Conservation (phyloP, 2,888 invertebrate species). For the Ceramica pisi region DNA sequence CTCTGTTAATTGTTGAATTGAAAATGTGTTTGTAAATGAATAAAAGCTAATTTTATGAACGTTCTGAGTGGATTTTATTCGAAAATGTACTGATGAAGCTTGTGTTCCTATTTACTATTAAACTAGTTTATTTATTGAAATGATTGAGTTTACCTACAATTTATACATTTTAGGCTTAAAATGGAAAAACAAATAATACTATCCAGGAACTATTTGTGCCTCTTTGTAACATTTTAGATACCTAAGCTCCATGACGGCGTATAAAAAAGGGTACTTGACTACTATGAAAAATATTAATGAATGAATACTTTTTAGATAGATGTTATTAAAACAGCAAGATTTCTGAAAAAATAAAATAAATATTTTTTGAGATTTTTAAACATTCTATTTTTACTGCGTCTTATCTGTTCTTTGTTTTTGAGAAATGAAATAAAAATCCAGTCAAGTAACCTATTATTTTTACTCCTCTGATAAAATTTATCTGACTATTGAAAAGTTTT, state of each 20-base stretch:
- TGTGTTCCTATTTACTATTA: slow-evolving; percentile 1
- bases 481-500: no score
- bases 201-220: not conserved
- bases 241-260: not conserved
- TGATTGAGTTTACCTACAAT: not conserved
- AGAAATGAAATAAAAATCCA: no score
- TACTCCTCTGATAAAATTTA: no score
- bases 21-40: slow-evolving; percentile 72
- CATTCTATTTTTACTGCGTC: no score
- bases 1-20: slow-evolving; percentile 75
- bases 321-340: no score
- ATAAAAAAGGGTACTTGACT: no score
- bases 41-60: slow-evolving; percentile 35
- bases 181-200: not conserved
- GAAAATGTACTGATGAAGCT: slow-evolving; percentile 14
- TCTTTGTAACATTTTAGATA: not conserved
- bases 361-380: no score
- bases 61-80: slow-evolving; percentile 17
- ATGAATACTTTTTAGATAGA: no score
- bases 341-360: no score
- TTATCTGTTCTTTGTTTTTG: no score
- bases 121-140: not conserved
- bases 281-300: no score
- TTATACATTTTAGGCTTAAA: not conserved
- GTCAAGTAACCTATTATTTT: no score